Conservation (phyloP, 1,140 invertebrate genomes). For the Stegodyphus dumicola region DNA sequence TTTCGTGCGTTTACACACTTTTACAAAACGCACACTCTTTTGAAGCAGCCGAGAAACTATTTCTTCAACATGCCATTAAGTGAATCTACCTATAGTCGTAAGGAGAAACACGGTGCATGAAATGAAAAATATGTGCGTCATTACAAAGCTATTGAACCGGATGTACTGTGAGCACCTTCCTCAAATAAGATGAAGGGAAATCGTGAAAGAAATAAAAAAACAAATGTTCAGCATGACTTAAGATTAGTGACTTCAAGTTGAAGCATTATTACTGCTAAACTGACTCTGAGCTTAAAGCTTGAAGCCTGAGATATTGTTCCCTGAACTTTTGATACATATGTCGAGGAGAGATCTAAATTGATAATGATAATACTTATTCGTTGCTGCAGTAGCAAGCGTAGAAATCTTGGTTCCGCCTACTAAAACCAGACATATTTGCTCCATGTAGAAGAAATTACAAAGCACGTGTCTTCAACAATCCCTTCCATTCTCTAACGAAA, state of each 20-base stretch:
- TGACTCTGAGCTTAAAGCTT: slow-evolving; percentile 22
- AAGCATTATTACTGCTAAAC: background rate
- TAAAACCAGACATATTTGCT: slow-evolving; percentile 50
- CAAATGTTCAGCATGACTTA: slow-evolving; percentile 32
- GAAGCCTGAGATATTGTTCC: slow-evolving; percentile 32
- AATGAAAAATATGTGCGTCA: slow-evolving; percentile 24
- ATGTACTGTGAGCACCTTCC: slow-evolving; percentile 25
- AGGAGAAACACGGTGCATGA: background rate
- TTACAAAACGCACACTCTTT: background rate
- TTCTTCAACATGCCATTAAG: background rate
- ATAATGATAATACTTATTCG: slow-evolving; percentile 55
- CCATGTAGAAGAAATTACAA: slow-evolving; percentile 42
- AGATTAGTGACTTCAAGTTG: slow-evolving; percentile 27
- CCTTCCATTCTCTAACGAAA: slow-evolving; percentile 21
- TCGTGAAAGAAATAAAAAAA: slow-evolving; percentile 33
- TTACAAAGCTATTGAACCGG: slow-evolving; percentile 53
- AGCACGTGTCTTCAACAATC: slow-evolving; percentile 17
- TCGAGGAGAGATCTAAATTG: slow-evolving; percentile 52
- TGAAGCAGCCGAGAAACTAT: background rate
- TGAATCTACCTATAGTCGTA: slow-evolving; percentile 5
- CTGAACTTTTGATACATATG: slow-evolving; percentile 44
- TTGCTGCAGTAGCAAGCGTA: slow-evolving; percentile 44
- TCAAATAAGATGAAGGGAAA: slow-evolving; percentile 5
- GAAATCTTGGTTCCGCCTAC: slow-evolving; percentile 43
- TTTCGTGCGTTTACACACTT: slow-evolving; percentile 17